Conservation (phyloP, 2,797 vertebrate species). For the Characodon lateralis region DNA sequence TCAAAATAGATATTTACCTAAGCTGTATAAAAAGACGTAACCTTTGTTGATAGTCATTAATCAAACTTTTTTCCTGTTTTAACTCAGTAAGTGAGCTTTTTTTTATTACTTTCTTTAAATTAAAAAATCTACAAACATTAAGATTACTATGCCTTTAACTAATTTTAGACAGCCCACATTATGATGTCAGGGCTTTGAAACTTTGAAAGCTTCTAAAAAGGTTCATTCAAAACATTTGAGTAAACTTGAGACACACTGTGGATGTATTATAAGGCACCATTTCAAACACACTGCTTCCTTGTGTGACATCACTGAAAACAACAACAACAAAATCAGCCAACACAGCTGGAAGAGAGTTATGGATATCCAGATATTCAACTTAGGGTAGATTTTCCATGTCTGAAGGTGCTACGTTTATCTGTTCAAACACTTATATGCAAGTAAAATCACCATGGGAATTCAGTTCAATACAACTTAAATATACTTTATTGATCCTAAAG, state of each 20-base stretch:
- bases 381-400: neutral
- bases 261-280: neutral
- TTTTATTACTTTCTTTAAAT: neutral
- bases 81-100: neutral
- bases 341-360: neutral
- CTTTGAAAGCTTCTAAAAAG: neutral
- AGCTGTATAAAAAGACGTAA: neutral
- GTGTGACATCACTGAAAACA: no score
- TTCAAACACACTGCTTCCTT: neutral
- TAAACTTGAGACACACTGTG: neutral
- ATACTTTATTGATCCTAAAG: no score
- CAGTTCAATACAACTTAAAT: no score
- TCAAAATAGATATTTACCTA: neutral
- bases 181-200: neutral
- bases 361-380: neutral
- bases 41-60: neutral
- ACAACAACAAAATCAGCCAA: no score
- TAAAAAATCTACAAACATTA: neutral
- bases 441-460: no score
- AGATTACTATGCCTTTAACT: neutral
- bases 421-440: neutral
- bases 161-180: neutral
- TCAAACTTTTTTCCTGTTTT: neutral
- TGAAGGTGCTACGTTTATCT: neutral
- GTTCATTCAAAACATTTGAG: neutral